A percentile compares a stretch with the other conserved stretches of the same genome.
Evolutionary conservation across 2,888 invertebrate genomes (phyloP).

Genomic region (Acleris holmiana): DNA sequence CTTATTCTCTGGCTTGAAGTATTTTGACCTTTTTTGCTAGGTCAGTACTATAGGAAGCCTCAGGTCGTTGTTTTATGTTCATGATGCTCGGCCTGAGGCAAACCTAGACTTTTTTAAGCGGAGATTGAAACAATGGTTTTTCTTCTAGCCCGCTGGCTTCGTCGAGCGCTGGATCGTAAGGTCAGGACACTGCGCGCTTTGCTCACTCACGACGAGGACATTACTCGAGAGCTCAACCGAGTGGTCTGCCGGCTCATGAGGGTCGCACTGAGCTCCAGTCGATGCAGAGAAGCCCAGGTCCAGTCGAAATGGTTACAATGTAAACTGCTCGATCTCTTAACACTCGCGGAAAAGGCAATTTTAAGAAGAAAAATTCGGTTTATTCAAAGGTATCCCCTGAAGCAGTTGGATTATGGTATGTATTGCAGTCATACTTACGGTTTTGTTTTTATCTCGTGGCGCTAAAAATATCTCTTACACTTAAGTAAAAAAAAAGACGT

Average conservation of each 20-base stretch:
- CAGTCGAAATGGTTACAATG: constrained; percentile 69
- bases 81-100: no score
- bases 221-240: constrained; percentile 64
- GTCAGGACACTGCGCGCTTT: constrained; percentile 63
- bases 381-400: constrained; percentile 54
- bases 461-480: no score
- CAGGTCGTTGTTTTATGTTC: no score
- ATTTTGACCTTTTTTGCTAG: no score
- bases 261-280: constrained; percentile 61
- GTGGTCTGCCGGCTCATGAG: constrained; percentile 72
- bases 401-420: constrained; percentile 58
- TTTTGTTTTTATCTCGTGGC: no score
- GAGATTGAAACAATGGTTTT: background rate
- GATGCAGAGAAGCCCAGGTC: constrained; percentile 51
- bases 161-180: constrained; percentile 67
- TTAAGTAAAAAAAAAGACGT: no score
- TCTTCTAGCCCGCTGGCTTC: constrained; percentile 60
- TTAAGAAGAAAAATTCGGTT: constrained; percentile 57
- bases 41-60: no score
- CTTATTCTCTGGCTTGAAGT: no score
- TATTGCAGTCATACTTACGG: background rate
- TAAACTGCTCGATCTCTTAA: constrained; percentile 70
- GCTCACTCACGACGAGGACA: constrained; percentile 66
- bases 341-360: constrained; percentile 71
- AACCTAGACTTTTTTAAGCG: no score